Evolutionary conservation across 2,888 invertebrate species (phyloP).

Genomic region (Rotaria magnacalcarata): DNA sequence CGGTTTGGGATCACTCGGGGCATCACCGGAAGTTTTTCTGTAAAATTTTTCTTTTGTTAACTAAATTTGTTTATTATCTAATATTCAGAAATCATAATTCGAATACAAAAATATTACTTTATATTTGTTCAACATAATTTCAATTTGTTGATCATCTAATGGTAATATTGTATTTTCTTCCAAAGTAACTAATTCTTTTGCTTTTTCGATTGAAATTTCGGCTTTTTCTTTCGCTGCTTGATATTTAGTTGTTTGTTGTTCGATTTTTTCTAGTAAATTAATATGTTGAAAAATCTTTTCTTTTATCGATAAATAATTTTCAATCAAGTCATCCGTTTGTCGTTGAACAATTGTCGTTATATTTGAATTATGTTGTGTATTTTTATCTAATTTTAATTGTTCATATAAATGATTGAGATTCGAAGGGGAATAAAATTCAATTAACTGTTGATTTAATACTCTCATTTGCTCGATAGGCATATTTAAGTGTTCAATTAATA

Average conservation of each 20-base stretch:
- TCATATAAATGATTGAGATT: not conserved
- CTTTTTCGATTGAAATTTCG: not conserved
- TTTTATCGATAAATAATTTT: not conserved
- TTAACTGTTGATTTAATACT: not conserved
- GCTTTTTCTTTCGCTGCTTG: not conserved
- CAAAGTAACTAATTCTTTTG: not conserved
- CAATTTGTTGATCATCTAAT: slow-evolving; percentile 17
- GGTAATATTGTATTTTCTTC: not conserved
- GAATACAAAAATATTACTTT: not conserved
- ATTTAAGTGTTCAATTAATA: not conserved
- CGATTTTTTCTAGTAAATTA: not conserved
- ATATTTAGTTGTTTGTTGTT: not conserved
- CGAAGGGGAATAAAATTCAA: not conserved
- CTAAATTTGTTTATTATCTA: no score
- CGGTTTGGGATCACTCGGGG: no score
- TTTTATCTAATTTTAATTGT: not conserved
- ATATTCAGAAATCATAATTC: no score
- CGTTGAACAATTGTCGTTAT: not conserved
- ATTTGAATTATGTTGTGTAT: not conserved
- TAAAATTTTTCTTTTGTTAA: no score
- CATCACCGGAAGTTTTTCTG: no score
- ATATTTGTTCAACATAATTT: not conserved
- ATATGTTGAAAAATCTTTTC: not conserved
- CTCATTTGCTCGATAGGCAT: not conserved
- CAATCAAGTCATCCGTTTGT: not conserved